Evolutionary conservation across 2,888 invertebrate genomes (phyloP).

Genomic region (Mimachlamys varia): DNA sequence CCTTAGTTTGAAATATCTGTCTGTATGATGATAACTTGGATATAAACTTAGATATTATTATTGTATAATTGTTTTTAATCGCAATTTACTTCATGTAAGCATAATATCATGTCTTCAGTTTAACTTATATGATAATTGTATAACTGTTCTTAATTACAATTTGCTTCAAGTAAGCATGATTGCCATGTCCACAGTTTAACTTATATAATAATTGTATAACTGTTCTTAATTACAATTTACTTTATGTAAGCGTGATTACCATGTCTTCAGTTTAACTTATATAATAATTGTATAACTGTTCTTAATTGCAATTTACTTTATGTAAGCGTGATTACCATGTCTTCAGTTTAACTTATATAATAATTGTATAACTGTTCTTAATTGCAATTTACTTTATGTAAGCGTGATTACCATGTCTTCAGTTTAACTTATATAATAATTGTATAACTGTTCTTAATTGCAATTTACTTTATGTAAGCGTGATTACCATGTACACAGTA

Average conservation of each 20-base stretch:
- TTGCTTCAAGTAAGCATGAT: background rate
- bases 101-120: background rate
- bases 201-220: background rate
- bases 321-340: conserved; percentile 47
- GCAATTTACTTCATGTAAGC: too few species aligned
- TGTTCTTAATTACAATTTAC: background rate
- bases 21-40: too few species aligned
- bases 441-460: background rate
- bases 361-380: background rate
- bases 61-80: too few species aligned
- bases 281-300: background rate
- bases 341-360: conserved; percentile 89
- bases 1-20: too few species aligned
- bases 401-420: conserved; percentile 73
- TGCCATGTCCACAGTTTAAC: conserved; percentile 88
- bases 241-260: background rate
- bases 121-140: background rate
- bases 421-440: conserved; percentile 88
- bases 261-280: conserved; percentile 89
- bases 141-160: background rate
- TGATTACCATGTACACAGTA: conserved; percentile 85
- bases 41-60: too few species aligned
- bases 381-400: background rate
- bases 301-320: background rate
- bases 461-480: background rate